phyloP scores from a whole-genome alignment of 2,888 invertebrate species.

The Dolomedes plantarius region DNA sequence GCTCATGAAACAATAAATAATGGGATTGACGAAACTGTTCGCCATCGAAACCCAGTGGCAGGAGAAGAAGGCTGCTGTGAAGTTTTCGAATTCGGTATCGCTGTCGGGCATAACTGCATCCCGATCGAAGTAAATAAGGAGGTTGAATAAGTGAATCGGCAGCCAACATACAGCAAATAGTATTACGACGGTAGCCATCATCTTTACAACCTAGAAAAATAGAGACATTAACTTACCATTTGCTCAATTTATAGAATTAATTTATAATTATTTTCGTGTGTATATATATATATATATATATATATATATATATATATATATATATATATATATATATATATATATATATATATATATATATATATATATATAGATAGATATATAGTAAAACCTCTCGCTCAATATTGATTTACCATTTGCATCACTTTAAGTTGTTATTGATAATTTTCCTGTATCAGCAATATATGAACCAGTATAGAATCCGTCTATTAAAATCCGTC shows the following conservation, averaged over 20 bases:
- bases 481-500: no score
- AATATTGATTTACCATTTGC: no score
- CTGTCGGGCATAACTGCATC: constrained; percentile 38
- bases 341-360: no score
- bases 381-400: no score
- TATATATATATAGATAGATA: no score
- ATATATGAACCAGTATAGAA: no score
- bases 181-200: constrained; percentile 73
- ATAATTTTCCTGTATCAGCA: no score
- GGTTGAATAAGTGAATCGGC: constrained; percentile 77
- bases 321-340: no score
- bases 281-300: neutral
- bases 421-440: no score
- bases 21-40: constrained; percentile 74
- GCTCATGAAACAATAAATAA: constrained; percentile 76
- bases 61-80: constrained; percentile 72
- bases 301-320: neutral
- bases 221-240: no score
- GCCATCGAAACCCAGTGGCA: constrained; percentile 74
- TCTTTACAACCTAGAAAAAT: constrained; percentile 72
- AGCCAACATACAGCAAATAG: constrained; percentile 73
- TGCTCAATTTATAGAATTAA: no score
- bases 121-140: constrained; percentile 68
- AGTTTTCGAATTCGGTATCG: constrained; percentile 50
- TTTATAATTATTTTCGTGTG: neutral